Evolutionary conservation across 2,888 invertebrate species (phyloP), one percentile per base, ranked within the genome.

Genomic region (Tillus elongatus): DNA sequence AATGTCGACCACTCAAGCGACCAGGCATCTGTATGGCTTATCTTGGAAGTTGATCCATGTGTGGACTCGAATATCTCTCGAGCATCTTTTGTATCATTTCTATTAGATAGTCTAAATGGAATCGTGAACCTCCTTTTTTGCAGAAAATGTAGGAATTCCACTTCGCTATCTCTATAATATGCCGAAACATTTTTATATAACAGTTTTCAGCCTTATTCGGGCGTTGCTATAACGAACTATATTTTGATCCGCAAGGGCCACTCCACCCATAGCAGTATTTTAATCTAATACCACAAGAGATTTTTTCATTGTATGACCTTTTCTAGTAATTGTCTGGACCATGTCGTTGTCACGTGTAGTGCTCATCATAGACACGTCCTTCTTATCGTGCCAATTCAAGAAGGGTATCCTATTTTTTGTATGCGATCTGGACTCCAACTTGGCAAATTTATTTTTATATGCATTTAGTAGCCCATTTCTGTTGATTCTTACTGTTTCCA

Each of bases 121-220:
- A n/a, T n/a, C n/a, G n/a, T n/a, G n/a, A n/a, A n/a, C 37, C 38
- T 36, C 30, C 10, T 11, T 36, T 41, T n/a, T 19, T 19, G n/a
- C n/a, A 19, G 6, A 19, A 19, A 8, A 19, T 8, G n/a, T 8
- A 19, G n/a, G 24, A 19, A 19, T 19, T 19, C 6, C 6, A n/a
- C 24, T 8, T n/a, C n/a, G 24, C 24, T 19, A 19, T n/a, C 6
- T 19, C 24, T 19, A 19, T 8, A 6, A 19, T 6, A 19, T 19
- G 24, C n/a, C 24, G 6, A 19, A 19, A 19, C 24, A 19, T 19
- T 19, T 19, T 19, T 19, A 19, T 19, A 19, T 19, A 19, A 19
- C n/a, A 19, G 6, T 19, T 19, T 19, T 19, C 24, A 19, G 24
- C 6, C 24, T 6, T 19, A 8, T 19, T 19, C 24, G 6, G 6